Evolutionary conservation across 53 echinoderm and acorn worm genomes (phyloP).

Genomic region (Echinometra lucunter): DNA sequence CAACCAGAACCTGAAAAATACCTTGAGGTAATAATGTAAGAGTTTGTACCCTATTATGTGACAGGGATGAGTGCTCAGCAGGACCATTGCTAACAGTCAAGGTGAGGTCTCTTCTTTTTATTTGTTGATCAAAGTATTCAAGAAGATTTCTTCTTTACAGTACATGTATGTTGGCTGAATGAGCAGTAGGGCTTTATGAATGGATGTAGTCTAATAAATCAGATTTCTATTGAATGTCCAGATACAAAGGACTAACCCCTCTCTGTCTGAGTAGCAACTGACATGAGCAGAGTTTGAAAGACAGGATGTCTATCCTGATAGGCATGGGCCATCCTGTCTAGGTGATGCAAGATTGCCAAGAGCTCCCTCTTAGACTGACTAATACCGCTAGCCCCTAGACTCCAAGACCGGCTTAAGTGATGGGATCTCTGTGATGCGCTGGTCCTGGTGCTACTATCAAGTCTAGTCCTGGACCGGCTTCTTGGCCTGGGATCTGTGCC

Average conservation of each 20-base stretch:
- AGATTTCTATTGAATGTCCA: no score
- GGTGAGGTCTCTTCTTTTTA: no score
- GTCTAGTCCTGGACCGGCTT: slow-evolving; percentile 22
- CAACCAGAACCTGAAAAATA: no score
- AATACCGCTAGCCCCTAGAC: neutral
- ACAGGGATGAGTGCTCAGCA: no score
- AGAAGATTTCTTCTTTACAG: no score
- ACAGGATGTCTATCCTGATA: slow-evolving; percentile 81
- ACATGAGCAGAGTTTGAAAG: slow-evolving; percentile 72
- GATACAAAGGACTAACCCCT: neutral
- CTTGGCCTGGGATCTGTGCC: neutral
- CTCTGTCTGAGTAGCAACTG: slow-evolving; percentile 89
- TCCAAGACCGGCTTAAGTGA: slow-evolving; percentile 5
- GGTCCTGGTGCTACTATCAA: neutral
- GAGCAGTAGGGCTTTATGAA: no score
- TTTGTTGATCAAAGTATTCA: no score
- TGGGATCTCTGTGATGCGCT: neutral
- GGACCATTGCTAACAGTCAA: no score
- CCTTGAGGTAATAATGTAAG: no score
- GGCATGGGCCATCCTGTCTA: slow-evolving; percentile 90
- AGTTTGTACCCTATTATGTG: no score
- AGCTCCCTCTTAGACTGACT: slow-evolving; percentile 68
- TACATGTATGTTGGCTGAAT: no score
- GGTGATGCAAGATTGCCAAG: slow-evolving; percentile 80
- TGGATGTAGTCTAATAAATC: no score